These are phyloP conservation scores for Neosilurus mollespiculum DNA, from an alignment of 2,797 vertebrate genomes.

Conservation along the genomic window DNA sequence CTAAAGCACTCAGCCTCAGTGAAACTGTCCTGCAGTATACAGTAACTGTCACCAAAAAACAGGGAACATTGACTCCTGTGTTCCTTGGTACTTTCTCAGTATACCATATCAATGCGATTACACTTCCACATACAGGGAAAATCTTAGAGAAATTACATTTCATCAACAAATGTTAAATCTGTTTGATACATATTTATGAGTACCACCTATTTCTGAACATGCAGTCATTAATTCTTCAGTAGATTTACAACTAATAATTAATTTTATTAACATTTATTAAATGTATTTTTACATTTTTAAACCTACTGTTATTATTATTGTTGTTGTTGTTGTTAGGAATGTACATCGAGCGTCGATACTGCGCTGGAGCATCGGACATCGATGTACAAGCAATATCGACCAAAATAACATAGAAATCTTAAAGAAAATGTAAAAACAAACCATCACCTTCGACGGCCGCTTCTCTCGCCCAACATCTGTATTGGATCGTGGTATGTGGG, in stretches of 20 bases:
- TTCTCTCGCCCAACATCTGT: no score
- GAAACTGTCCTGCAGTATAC: not conserved
- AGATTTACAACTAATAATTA: not conserved
- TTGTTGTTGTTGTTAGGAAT: no score
- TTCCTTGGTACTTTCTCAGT: not conserved
- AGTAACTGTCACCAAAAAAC: not conserved
- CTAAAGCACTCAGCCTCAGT: not conserved
- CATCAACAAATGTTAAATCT: not conserved
- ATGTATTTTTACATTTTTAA: not conserved
- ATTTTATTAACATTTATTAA: not conserved
- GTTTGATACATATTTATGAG: not conserved
- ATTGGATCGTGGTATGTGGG: no score
- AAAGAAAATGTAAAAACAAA: no score
- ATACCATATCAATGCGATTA: not conserved
- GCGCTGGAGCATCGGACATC: no score
- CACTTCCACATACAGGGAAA: not conserved
- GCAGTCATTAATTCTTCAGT: not conserved
- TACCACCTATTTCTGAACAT: not conserved
- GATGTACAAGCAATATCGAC: no score
- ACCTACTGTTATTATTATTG: no score
- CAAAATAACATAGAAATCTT: no score
- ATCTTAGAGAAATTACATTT: not conserved
- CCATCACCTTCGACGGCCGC: no score
- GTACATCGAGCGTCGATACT: no score
- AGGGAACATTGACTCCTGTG: not conserved